Percentiles rank a stretch among this genome's conserved stretches.
Conservation (phyloP, 2,888 invertebrate species). For the Eupithecia centaureata region DNA sequence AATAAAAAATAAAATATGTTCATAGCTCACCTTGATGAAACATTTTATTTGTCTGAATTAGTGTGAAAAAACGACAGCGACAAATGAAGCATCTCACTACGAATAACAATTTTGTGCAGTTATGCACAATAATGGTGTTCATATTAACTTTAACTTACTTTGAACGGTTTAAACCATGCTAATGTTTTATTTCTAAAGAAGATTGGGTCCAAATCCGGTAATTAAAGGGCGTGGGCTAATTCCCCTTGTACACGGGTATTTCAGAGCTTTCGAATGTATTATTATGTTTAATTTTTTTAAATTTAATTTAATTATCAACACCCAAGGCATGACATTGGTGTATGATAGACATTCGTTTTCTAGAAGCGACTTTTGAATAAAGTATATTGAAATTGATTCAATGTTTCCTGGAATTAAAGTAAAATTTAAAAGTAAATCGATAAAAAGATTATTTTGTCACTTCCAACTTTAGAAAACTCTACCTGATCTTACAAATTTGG, state of each 20-base stretch:
- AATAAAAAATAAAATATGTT: neutral
- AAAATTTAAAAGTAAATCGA: neutral
- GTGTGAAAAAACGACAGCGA: neutral
- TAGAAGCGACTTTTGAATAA: conserved; percentile 3
- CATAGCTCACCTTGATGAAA: neutral
- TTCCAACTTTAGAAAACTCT: neutral
- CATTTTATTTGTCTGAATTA: neutral
- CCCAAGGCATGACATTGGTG: conserved; percentile 41
- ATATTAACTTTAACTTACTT: neutral
- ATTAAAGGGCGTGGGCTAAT: conserved; percentile 59
- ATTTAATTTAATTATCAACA: conserved; percentile 73
- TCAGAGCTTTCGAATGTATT: conserved; percentile 66
- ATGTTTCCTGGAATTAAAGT: neutral
- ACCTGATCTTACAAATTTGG: neutral
- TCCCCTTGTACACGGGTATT: conserved; percentile 62
- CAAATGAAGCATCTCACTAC: neutral
- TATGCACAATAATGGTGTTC: neutral
- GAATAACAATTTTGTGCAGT: no score
- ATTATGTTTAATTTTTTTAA: conserved; percentile 75
- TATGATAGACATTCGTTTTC: conserved; percentile 15
- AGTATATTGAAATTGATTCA: neutral
- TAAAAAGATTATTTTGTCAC: neutral
- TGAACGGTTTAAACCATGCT: neutral
- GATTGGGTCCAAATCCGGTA: conserved; percentile 54
- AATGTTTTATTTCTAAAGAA: neutral